Evolutionary conservation across 1,140 invertebrate species (phyloP).

Genomic region (Danaus plexippus): DNA sequence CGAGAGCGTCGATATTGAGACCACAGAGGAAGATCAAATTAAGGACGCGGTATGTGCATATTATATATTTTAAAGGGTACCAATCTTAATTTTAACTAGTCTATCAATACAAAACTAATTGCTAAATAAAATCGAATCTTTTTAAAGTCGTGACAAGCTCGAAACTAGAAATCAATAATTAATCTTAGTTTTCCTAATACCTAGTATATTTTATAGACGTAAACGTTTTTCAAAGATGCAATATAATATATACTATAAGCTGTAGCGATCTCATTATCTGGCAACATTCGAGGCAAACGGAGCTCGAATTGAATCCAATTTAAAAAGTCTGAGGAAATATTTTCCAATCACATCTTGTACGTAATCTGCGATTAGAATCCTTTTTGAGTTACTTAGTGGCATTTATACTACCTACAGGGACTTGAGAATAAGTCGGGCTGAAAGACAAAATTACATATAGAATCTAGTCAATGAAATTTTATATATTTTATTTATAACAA

Average conservation of each 20-base stretch:
- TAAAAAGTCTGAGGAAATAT: constrained; percentile 64
- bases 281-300: constrained; percentile 47
- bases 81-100: not conserved
- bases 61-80: not conserved
- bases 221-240: constrained; percentile 61
- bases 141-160: constrained; percentile 1
- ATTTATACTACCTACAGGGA: constrained; percentile 1
- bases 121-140: not conserved
- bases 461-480: too few relatives aligned
- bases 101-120: not conserved
- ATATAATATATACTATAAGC: constrained; percentile 55
- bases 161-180: too few relatives aligned
- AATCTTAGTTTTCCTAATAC: too few relatives aligned
- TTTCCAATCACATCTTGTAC: constrained; percentile 55
- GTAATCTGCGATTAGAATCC: constrained; percentile 54
- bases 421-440: too few relatives aligned
- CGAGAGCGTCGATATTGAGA: constrained; percentile 64
- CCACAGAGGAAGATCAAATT: constrained; percentile 58
- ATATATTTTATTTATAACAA: too few relatives aligned
- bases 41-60: constrained; percentile 47
- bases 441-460: too few relatives aligned
- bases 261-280: constrained; percentile 54
- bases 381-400: constrained; percentile 33
- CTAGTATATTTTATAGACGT: constrained; percentile 14
- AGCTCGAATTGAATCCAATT: constrained; percentile 57